Evolutionary conservation across 1,140 invertebrate genomes (phyloP), one percentile per base, ranked within the genome.

Genomic region (Papilio polyxenes): DNA sequence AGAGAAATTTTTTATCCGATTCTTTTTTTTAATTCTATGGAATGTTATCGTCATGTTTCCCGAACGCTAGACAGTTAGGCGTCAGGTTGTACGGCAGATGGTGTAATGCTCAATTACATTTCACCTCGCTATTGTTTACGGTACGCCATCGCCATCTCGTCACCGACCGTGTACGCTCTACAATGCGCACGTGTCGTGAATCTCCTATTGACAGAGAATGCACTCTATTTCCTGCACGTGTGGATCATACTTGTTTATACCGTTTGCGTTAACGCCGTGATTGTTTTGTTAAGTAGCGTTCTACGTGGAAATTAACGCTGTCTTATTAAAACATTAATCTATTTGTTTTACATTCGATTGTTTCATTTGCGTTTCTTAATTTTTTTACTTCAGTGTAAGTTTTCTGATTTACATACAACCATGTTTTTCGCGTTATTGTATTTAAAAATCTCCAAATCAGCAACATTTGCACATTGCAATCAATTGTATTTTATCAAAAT

Each of bases 121-220:
- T 65, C 78, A 80, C 78, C 78, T 65, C 59, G 62, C 78, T 40
- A 80, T 80, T 80, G 78, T 80, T 80, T 80, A 80, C 78, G 31
- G 44, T 44, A 44, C 40, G 40, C 4, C 40, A 8, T 65, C n/a
- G 17, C 78, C 59, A 44, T 65, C 78, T 80, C 37, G 62, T 65
- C 78, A 80, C 59, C 59, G 9, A 48, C 40, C 78, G 78, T 65
- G 78, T 62, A 79, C 44, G 51, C 40, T 62, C 77, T 62, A 62
- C 78, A 80, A 80, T 53, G 78, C 59, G 62, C 62, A 44, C 78
- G 59, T 65, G 77, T 48, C 37, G 40, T 44, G 77, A 79, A 79
- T 79, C 11, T n/a, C 2, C 31, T 37, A 44, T 20, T 23, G 31
- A 62, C 10, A 59, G 56, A 69, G 62, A 69, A 80, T 69, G 78